Evolutionary conservation across 2,797 vertebrate species (phyloP), one percentile per base, ranked within the genome.

Genomic region (Rallus crepitans): DNA sequence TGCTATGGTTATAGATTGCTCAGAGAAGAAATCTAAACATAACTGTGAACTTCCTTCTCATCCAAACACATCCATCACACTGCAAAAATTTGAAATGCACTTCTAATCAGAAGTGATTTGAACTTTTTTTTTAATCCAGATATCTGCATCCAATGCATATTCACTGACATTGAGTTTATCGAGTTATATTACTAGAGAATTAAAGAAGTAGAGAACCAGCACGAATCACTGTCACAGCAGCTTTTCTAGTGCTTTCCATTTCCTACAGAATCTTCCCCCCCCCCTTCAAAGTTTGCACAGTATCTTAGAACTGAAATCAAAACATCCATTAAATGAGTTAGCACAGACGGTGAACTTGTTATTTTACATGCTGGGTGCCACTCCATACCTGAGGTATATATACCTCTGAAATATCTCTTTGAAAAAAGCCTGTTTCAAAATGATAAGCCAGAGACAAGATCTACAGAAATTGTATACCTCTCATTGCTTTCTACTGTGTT

Each of bases 11-110:
- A 87, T 33, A 84, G 92, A 95, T 96, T 91, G 45, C 56, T 78
- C 88, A 82, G 56, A 87, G 52, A 69, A 85, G 50, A 93, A 87
- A 94, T 65, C 68, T 48, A 69, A 95, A 82, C 30, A 14, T 55
- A 77, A 55, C 70, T 71, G 48, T 73, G 48, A 86, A 72, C 60
- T 82, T 87, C 57, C 20, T 73, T 40, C 66, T 89, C 63, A 79
- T 25, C 53, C 56, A 69, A 76, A 88, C 37, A 71, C 76, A 96
- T 96, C 88, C 40, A 60, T 94, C 95, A 95, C 28, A 17, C 66
- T 93, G 82, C 76, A 91, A 87, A 61, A 83, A 78, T 55, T 68
- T 27, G 59, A 83, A 87, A 31, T 77, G 47, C 53, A 79, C 25
- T 40, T 89, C 65, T 81, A 91, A 93, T 76, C 40, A 89, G 84